Evolutionary conservation across 2,888 invertebrate species (phyloP), one percentile per base, ranked within the genome.

Genomic region (Acanthosepion pharaonis): DNA sequence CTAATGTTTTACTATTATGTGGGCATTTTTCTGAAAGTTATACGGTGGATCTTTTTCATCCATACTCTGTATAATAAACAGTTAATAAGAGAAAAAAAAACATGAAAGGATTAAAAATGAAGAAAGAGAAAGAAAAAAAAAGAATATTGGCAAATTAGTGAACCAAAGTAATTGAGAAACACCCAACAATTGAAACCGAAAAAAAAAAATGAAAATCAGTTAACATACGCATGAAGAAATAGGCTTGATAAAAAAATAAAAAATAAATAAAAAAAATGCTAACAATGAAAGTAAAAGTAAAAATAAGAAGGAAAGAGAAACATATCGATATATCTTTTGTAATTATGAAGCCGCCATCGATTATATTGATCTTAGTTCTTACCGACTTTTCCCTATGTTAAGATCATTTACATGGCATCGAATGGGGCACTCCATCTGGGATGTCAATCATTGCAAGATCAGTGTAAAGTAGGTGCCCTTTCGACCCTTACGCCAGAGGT

Each of bases 391-490:
- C n/a, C n/a, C 33, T n/a, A 3, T 33, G 78, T 11, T 78, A 9
- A n/a, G 78, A n/a, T 78, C 33, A n/a, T 78, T 78, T 78, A 78
- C 78, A n/a, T 15, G n/a, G n/a, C 33, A 11, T 78, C n/a, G 18
- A n/a, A 78, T 5, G 11, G 78, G n/a, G 78, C n/a, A 78, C n/a
- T 78, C n/a, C 33, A 78, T 78, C 33, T 78, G 78, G 78, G 78
- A 78, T 78, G 78, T 78, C 78, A 78, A 78, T 78, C n/a, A 78
- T 78, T 15, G 78, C n/a, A n/a, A 78, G 78, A 78, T 78, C 78
- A 78, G 59, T 59, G 59, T 59, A 59, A 78, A 78, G 78, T 78
- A n/a, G 78, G 0, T n/a, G 4, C n/a, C 78, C 33, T 78, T 78
- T 78, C 78, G 78, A 78, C 78, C 78, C 78, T 33, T 11, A 5